Percentiles rank a stretch among this genome's conserved stretches.
phyloP scores from a whole-genome alignment of 2,888 invertebrate genomes.

The Cactoblastis cactorum region DNA sequence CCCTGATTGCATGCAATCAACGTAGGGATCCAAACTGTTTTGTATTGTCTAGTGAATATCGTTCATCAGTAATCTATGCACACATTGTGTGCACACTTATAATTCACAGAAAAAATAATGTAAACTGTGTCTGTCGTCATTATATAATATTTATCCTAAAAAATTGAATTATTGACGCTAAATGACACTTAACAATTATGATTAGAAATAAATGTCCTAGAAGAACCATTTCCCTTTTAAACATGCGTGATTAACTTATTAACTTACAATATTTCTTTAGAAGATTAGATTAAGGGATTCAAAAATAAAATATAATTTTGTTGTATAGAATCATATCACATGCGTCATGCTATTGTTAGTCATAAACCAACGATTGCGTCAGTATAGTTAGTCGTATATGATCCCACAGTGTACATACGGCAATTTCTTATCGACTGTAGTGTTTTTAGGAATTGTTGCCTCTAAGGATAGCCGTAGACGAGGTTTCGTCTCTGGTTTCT shows the following conservation, averaged over 20 bases:
- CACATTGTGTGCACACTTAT: too few species aligned
- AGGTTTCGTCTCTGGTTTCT: slow-evolving; percentile 43
- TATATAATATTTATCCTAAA: too few species aligned
- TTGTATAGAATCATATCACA: background rate
- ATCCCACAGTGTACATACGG: slow-evolving; percentile 52
- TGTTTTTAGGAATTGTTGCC: slow-evolving; percentile 43
- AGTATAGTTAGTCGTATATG: slow-evolving; percentile 32
- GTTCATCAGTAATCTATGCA: too few species aligned
- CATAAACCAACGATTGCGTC: slow-evolving; percentile 17
- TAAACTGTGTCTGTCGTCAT: too few species aligned
- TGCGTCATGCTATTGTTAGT: slow-evolving; percentile 27
- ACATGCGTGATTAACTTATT: background rate
- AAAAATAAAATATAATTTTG: background rate
- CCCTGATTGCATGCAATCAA: too few species aligned
- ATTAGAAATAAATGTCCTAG: too few species aligned
- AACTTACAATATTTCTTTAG: background rate
- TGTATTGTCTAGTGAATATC: too few species aligned
- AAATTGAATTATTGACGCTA: too few species aligned
- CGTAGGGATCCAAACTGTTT: too few species aligned
- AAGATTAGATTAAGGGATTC: background rate
- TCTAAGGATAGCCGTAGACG: slow-evolving; percentile 35
- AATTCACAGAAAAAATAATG: too few species aligned
- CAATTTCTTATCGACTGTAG: slow-evolving; percentile 46
- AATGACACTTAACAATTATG: too few species aligned
- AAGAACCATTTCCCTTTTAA: too few species aligned